These are phyloP conservation scores for Antheraea assamensis DNA, from an alignment of 2,888 invertebrate species.

Conservation along the genomic window DNA sequence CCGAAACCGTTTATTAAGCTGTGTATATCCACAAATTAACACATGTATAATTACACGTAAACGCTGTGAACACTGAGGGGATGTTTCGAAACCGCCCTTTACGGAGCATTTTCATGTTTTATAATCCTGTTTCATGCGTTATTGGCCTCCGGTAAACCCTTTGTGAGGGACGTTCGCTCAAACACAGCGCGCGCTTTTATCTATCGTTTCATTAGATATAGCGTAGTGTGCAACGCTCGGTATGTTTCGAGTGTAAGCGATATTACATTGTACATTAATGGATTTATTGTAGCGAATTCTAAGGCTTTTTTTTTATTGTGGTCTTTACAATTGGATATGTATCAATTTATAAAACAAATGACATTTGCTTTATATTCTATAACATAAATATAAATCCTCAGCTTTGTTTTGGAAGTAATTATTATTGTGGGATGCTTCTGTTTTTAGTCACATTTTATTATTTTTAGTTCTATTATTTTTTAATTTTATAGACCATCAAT, in stretches of 20 bases:
- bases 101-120: constrained; percentile 75
- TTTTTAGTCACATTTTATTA: too few relatives aligned
- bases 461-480: too few relatives aligned
- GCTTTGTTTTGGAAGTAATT: too few relatives aligned
- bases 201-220: constrained; percentile 15
- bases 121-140: constrained; percentile 81
- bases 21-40: constrained; percentile 58
- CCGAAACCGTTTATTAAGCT: constrained; percentile 11
- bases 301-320: neutral
- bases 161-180: constrained; percentile 52
- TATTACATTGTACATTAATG: neutral
- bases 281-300: neutral
- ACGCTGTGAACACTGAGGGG: constrained; percentile 44
- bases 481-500: too few relatives aligned
- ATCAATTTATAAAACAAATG: too few relatives aligned
- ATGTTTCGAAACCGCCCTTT: constrained; percentile 60
- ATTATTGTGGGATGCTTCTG: too few relatives aligned
- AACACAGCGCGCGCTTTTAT: constrained; percentile 42
- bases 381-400: too few relatives aligned
- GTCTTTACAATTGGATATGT: neutral
- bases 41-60: constrained; percentile 73
- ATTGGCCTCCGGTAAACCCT: constrained; percentile 67
- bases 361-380: too few relatives aligned
- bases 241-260: neutral
- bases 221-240: neutral